phyloP scores from a whole-genome alignment of 2,888 invertebrate genomes.

The Chydorus sphaericus region DNA sequence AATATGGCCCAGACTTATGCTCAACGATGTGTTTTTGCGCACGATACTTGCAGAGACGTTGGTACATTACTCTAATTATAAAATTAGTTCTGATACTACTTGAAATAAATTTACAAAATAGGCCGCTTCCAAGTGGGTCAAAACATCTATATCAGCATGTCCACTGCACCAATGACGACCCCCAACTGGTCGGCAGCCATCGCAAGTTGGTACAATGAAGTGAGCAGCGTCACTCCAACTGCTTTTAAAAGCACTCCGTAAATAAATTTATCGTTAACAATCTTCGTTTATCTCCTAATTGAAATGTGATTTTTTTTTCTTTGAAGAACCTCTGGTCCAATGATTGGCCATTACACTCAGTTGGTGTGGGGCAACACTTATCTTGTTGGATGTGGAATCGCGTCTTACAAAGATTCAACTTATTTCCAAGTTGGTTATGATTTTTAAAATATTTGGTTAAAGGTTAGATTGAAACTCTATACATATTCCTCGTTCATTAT shows the following conservation, averaged over 20 bases:
- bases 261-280: too few species aligned
- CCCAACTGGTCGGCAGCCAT: constrained; percentile 19
- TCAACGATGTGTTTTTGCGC: constrained; percentile 26
- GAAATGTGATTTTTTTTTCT: too few species aligned
- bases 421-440: constrained; percentile 29
- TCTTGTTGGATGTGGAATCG: constrained; percentile 28
- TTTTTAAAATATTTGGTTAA: constrained; percentile 29
- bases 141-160: constrained; percentile 14
- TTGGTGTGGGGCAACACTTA: constrained; percentile 29
- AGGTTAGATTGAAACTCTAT: too few species aligned
- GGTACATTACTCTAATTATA: too few species aligned
- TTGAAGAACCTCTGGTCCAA: not conserved
- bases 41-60: constrained; percentile 23
- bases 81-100: too few species aligned
- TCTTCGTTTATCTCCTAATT: too few species aligned
- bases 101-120: too few species aligned
- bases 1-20: constrained; percentile 29
- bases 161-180: not conserved
- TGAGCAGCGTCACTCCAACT: not conserved
- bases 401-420: constrained; percentile 26
- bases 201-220: constrained; percentile 14
- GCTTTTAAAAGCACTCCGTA: constrained; percentile 18
- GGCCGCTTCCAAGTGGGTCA: constrained; percentile 21
- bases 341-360: constrained; percentile 24
- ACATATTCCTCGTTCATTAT: too few species aligned